Conservation (phyloP, 2,888 invertebrate genomes). For the Luperina testacea region DNA sequence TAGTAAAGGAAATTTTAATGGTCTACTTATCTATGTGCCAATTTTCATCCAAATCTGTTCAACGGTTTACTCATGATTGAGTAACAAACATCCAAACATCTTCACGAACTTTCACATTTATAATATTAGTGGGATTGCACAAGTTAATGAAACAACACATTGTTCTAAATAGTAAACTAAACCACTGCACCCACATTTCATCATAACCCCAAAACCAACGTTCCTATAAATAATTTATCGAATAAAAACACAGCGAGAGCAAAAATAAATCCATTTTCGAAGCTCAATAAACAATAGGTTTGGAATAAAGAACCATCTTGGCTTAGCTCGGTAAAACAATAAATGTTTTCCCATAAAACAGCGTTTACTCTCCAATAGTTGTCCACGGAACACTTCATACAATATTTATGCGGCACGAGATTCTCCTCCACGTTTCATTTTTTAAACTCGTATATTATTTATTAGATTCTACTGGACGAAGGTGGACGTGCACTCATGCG, state of each 20-base stretch:
- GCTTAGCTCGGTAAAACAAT: conserved; percentile 84
- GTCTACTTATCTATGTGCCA: too few relatives aligned
- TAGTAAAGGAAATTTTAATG: too few relatives aligned
- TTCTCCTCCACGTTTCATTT: conserved; percentile 64
- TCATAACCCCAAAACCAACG: conserved; percentile 31
- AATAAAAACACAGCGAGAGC: conserved; percentile 45
- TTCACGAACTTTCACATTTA: too few relatives aligned
- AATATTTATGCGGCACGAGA: conserved; percentile 83
- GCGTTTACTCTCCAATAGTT: conserved; percentile 86
- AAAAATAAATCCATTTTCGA: conserved; percentile 61
- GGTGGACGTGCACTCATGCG: conserved; percentile 28
- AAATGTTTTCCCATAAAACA: conserved; percentile 87
- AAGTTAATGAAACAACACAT: conserved; percentile 5
- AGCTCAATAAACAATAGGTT: conserved; percentile 77
- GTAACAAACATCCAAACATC: too few relatives aligned
- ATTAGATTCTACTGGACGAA: conserved; percentile 61
- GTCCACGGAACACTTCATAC: conserved; percentile 84
- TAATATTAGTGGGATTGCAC: too few relatives aligned
- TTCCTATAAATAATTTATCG: conserved; percentile 56
- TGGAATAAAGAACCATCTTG: conserved; percentile 73
- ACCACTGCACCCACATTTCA: conserved; percentile 34
- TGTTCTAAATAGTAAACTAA: conserved; percentile 17
- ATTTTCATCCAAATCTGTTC: too few relatives aligned
- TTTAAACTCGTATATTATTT: conserved; percentile 72
- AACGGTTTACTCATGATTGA: too few relatives aligned